phyloP scores from a whole-genome alignment of 2,888 invertebrate genomes.

The Cactoblastis cactorum region DNA sequence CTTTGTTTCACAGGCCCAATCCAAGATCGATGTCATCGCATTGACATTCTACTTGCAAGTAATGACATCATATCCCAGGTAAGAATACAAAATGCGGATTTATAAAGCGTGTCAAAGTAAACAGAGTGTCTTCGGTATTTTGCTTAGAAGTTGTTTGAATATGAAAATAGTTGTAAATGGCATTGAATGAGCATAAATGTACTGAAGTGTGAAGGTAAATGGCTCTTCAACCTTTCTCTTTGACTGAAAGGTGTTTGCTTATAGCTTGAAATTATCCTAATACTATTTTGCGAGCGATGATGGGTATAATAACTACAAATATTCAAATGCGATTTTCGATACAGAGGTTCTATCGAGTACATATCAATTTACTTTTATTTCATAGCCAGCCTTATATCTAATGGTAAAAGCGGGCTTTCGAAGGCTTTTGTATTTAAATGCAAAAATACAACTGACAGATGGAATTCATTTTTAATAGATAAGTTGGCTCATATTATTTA shows the following conservation, averaged over 20 bases:
- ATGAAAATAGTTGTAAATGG: slow-evolving; percentile 10
- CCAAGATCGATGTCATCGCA: slow-evolving; percentile 9
- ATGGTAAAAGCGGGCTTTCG: no score
- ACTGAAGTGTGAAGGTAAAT: slow-evolving; percentile 10
- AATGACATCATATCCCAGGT: slow-evolving; percentile 13
- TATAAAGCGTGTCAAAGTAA: slow-evolving; percentile 11
- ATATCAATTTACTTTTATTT: no score
- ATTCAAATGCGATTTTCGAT: no score
- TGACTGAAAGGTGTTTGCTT: not conserved
- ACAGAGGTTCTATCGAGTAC: no score
- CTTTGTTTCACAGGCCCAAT: not conserved
- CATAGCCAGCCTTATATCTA: no score
- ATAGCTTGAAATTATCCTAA: not conserved
- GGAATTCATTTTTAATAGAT: no score
- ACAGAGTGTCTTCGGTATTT: not conserved
- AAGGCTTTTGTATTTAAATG: no score
- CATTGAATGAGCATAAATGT: slow-evolving; percentile 4
- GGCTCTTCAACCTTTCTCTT: slow-evolving; percentile 10
- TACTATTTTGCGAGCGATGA: not conserved
- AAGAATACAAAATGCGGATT: slow-evolving; percentile 11
- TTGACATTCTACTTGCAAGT: slow-evolving; percentile 12
- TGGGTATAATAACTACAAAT: not conserved
- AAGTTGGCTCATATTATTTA: no score
- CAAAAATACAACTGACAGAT: no score
- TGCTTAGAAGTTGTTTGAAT: slow-evolving; percentile 9